Evolutionary conservation across 2,797 vertebrate species (phyloP).

Genomic region (Rachycentron canadum): DNA sequence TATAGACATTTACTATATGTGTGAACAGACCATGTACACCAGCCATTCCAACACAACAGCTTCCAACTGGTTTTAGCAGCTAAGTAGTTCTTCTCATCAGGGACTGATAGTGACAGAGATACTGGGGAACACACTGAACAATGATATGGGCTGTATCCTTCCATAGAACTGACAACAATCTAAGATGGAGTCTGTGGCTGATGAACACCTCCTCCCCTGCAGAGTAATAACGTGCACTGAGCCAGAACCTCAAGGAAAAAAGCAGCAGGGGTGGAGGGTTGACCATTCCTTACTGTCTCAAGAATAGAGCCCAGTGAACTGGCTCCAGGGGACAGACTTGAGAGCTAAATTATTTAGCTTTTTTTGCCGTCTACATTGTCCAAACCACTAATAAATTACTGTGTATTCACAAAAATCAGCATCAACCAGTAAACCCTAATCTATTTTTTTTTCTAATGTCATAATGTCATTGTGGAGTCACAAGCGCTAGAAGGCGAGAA

Average conservation of each 20-base stretch:
- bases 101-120: conserved; percentile 65
- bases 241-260: conserved; percentile 61
- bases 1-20: background rate
- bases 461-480: no score
- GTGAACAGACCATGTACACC: no score
- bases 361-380: background rate
- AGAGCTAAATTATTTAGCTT: conserved; percentile 52
- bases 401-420: background rate
- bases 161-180: conserved; percentile 62
- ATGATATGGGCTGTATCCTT: conserved; percentile 64
- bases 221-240: conserved; percentile 73
- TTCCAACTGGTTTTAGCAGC: conserved; percentile 29
- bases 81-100: conserved; percentile 49
- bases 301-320: conserved; percentile 39
- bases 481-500: background rate
- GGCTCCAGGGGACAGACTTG: conserved; percentile 46
- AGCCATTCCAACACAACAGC: conserved; percentile 6
- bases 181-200: conserved; percentile 65
- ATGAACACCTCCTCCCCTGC: conserved; percentile 67
- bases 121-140: conserved; percentile 53
- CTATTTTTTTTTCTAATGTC: no score
- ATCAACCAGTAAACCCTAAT: no score
- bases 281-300: conserved; percentile 46
- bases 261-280: conserved; percentile 36
- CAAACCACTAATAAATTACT: background rate